phyloP scores from a whole-genome alignment of 2,113 vertebrate species.

The Rhodinocichla rosea region DNA sequence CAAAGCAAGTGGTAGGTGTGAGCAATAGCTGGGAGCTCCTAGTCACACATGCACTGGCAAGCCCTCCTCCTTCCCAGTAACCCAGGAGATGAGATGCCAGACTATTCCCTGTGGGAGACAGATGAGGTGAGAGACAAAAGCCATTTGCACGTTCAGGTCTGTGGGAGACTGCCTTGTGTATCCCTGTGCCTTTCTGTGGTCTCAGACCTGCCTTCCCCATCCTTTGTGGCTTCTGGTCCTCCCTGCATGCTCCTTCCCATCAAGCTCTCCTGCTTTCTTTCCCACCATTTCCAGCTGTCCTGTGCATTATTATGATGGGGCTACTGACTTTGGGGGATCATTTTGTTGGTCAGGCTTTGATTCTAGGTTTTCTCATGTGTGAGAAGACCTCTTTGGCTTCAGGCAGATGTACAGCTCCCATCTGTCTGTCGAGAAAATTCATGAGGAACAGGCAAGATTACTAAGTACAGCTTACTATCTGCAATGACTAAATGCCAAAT shows the following conservation, averaged over 20 bases:
- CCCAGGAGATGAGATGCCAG: background rate
- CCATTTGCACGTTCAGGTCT: background rate
- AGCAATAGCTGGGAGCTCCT: background rate
- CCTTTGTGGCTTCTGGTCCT: background rate
- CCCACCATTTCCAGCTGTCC: background rate
- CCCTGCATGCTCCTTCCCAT: background rate
- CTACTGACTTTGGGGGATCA: background rate
- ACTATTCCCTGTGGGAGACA: background rate
- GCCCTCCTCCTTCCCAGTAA: background rate
- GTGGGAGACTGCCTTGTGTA: background rate
- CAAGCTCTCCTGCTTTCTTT: background rate
- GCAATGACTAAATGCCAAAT: background rate
- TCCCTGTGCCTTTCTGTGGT: background rate
- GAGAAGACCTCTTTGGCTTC: background rate
- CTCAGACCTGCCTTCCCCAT: background rate
- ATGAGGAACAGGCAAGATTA: background rate
- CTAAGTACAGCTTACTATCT: slow-evolving; percentile 17
- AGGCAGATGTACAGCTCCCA: background rate
- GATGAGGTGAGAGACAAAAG: background rate
- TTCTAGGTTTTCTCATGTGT: background rate
- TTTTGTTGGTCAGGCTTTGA: background rate
- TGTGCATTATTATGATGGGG: background rate
- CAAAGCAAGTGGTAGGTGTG: background rate
- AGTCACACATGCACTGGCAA: background rate
- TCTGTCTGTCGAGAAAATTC: slow-evolving; percentile 23